Percentiles rank a stretch among this genome's conserved stretches.
phyloP scores from a whole-genome alignment of 2,113 vertebrate genomes.

The Tachycineta bicolor region DNA sequence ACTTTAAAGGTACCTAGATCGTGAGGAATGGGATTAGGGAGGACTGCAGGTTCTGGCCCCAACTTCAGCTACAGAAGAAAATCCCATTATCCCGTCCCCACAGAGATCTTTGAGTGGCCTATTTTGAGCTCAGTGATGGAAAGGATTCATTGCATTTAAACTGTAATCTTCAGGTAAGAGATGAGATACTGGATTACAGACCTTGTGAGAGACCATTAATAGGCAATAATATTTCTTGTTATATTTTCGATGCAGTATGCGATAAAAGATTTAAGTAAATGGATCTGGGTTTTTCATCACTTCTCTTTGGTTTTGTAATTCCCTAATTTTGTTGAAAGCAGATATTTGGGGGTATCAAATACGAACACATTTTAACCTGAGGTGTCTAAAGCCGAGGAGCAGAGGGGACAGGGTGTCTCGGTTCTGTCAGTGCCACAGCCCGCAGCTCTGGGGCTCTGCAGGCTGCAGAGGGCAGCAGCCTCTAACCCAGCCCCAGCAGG shows the following conservation, averaged over 20 bases:
- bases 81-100: background rate
- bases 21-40: background rate
- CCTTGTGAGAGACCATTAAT: background rate
- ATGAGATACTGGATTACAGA: background rate
- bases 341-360: background rate
- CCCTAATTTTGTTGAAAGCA: background rate
- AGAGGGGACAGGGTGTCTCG: accelerated
- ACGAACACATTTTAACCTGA: accelerated
- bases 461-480: slow-evolving; percentile 55
- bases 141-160: background rate
- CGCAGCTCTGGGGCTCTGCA: background rate
- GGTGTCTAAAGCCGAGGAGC: background rate
- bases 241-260: background rate
- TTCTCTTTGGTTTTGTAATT: background rate
- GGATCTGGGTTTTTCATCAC: background rate
- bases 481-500: background rate
- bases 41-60: background rate
- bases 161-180: background rate
- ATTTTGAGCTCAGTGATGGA: background rate
- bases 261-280: background rate
- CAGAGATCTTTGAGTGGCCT: background rate
- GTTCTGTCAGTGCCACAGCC: accelerated
- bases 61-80: background rate
- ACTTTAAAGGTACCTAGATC: background rate
- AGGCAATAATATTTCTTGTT: background rate